phyloP scores from a whole-genome alignment of 2,888 invertebrate species.

The Plagiodera versicolora region DNA sequence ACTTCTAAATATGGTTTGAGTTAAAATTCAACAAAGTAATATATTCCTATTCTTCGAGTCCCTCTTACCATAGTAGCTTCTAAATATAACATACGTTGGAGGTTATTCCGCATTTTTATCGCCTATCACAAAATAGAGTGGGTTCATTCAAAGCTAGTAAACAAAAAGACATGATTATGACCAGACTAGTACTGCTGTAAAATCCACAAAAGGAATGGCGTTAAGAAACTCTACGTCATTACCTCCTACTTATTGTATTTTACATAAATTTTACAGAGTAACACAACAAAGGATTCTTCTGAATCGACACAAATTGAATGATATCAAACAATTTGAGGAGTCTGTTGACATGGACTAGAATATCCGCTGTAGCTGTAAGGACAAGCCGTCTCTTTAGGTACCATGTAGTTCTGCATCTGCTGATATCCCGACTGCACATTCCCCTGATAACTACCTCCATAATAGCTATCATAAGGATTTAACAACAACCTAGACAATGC shows the following conservation, averaged over 20 bases:
- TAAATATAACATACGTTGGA: too few species aligned
- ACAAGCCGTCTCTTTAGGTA: not conserved
- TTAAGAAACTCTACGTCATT: slow-evolving; percentile 9
- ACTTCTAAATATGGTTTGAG: too few species aligned
- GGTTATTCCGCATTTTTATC: not conserved
- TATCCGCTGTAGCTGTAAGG: not conserved
- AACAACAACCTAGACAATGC: not conserved
- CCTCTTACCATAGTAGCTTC: too few species aligned
- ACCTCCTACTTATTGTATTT: slow-evolving; percentile 3
- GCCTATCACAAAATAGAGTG: not conserved
- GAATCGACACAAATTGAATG: not conserved
- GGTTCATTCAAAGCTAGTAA: not conserved
- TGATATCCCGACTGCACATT: not conserved
- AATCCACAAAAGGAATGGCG: slow-evolving; percentile 12
- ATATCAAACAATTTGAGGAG: not conserved
- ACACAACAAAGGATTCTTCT: not conserved
- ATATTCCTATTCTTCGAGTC: too few species aligned
- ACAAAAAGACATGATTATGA: not conserved
- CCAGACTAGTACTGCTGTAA: slow-evolving; percentile 5
- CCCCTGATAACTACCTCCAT: not conserved
- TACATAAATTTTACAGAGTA: not conserved
- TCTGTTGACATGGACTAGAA: not conserved
- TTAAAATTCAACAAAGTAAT: too few species aligned
- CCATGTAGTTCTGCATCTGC: not conserved
- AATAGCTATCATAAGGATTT: not conserved